Evolutionary conservation across 2,888 invertebrate species (phyloP).

Genomic region (Ecliptopera silaceata): DNA sequence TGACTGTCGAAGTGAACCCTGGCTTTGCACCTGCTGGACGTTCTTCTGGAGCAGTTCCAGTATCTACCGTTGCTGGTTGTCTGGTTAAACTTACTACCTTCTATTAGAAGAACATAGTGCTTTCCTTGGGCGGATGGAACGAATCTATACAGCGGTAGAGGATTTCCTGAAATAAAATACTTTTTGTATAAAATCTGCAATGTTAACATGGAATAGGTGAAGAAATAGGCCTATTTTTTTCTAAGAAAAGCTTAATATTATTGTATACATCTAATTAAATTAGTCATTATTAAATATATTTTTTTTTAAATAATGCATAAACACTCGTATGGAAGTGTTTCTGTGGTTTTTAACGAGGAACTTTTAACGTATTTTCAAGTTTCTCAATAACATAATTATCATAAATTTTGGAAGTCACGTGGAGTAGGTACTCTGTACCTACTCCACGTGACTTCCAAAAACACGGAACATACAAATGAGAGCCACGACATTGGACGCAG

Average conservation of each 20-base stretch:
- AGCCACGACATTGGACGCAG: constrained; percentile 39
- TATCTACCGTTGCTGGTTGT: constrained; percentile 31
- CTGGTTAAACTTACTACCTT: constrained; percentile 40
- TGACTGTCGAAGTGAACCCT: constrained; percentile 36
- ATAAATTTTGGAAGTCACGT: neutral
- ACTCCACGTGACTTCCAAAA: constrained; percentile 27
- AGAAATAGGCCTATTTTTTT: no score
- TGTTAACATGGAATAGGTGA: neutral
- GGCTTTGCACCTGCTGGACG: constrained; percentile 37
- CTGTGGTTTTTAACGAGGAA: no score
- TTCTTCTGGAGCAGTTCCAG: constrained; percentile 41
- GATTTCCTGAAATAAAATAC: constrained; percentile 10
- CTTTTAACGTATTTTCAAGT: no score
- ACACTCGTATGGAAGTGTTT: no score
- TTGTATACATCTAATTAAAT: no score
- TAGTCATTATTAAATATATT: no score
- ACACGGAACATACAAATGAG: constrained; percentile 36
- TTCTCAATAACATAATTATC: neutral
- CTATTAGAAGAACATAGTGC: constrained; percentile 34
- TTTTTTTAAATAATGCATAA: no score
- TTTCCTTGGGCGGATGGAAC: constrained; percentile 47
- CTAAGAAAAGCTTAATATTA: no score
- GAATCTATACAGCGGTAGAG: constrained; percentile 36
- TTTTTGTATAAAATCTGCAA: neutral
- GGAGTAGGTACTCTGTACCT: no score